phyloP scores from a whole-genome alignment of 2,797 vertebrate genomes.

The Notamacropus eugenii region DNA sequence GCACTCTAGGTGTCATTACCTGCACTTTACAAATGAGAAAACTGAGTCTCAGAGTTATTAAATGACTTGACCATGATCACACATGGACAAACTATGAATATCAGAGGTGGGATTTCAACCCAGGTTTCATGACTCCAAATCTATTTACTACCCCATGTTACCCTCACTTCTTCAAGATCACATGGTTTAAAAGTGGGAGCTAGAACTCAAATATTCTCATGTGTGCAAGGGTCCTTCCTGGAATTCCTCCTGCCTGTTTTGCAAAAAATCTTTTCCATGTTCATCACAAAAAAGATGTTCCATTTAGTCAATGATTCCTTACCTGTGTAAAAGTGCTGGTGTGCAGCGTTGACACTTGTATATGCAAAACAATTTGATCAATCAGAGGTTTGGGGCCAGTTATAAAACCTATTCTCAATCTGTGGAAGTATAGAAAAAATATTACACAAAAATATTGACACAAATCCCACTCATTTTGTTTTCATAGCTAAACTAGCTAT shows the following conservation, averaged over 20 bases:
- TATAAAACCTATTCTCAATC: conserved; percentile 94
- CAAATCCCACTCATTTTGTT: background rate
- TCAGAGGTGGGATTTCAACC: background rate
- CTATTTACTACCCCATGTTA: background rate
- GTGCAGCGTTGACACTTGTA: conserved; percentile 94
- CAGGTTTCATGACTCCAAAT: background rate
- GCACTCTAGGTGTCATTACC: background rate
- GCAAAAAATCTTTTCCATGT: background rate
- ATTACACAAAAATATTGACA: background rate
- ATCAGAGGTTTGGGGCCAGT: conserved; percentile 94
- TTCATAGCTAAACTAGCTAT: background rate
- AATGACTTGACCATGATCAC: background rate
- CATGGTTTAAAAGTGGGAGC: background rate
- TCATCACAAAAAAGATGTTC: conserved; percentile 1
- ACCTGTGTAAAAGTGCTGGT: conserved; percentile 96
- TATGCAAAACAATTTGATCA: conserved; percentile 92
- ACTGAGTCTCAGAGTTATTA: background rate
- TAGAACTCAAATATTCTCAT: background rate
- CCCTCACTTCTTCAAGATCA: background rate
- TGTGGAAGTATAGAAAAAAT: conserved; percentile 75
- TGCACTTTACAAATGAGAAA: background rate
- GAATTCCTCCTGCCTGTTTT: background rate
- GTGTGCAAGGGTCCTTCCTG: background rate
- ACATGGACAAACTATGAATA: background rate
- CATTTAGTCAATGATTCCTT: conserved; percentile 55